A percentile compares a stretch with the other conserved stretches of the same genome.
Conservation (phyloP, 1,140 invertebrate species). For the Lucilia sericata region DNA sequence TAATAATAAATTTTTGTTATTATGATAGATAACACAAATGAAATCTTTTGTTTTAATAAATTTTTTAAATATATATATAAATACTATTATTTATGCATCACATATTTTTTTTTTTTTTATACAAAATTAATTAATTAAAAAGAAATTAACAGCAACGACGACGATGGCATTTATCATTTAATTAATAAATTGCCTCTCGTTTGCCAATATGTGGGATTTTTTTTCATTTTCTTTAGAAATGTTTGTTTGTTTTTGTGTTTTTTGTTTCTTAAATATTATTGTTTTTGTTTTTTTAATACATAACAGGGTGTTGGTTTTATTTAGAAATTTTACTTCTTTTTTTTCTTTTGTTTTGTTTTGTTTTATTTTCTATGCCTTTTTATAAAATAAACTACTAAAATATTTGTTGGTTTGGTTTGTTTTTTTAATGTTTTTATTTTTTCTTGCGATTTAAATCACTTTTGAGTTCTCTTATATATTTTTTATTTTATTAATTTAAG, state of each 20-base stretch:
- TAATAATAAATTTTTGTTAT: too few relatives aligned
- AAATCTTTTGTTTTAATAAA: background rate
- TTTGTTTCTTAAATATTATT: slow-evolving; percentile 1
- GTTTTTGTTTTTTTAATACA: slow-evolving; percentile 16
- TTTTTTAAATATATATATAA: background rate
- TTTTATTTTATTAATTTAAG: background rate
- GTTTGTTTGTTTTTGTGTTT: background rate
- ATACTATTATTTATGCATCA: background rate
- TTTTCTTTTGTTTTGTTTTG: background rate
- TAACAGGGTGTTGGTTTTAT: slow-evolving; percentile 5
- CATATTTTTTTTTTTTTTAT: background rate
- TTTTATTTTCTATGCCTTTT: background rate
- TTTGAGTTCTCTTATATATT: background rate
- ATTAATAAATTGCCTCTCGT: background rate
- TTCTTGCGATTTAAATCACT: background rate
- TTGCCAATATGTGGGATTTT: slow-evolving; percentile 12
- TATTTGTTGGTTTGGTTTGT: background rate
- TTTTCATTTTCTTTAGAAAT: background rate
- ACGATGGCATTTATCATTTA: background rate
- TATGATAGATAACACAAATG: too few relatives aligned
- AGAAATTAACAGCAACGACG: background rate
- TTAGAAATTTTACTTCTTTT: background rate
- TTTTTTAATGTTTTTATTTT: background rate
- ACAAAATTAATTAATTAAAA: background rate
- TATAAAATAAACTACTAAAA: slow-evolving; percentile 30